Evolutionary conservation across 1,140 invertebrate genomes (phyloP), one percentile per base, ranked within the genome.

Genomic region (Nymphalis io): DNA sequence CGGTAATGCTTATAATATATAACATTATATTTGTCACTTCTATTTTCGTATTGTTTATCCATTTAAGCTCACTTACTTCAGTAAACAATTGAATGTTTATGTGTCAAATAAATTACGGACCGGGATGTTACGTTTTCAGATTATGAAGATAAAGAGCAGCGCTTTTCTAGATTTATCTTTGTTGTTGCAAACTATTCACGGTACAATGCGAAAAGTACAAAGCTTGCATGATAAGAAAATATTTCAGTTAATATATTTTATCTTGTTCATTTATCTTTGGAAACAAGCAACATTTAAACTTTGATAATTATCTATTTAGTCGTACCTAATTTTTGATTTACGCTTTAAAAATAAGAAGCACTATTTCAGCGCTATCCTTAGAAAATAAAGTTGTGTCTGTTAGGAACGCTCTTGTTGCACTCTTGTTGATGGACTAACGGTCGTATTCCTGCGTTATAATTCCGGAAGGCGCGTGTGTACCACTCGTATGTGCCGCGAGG

Each of bases 131-230:
- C 21, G 59, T 23, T 40, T 44, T 15, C 18, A 60, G 59, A 60
- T 60, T 44, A 23, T 44, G 23, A 60, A 60, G 59, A 60, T 60
- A 60, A 60, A 60, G 40, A 44, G 59, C 59, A 60, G 11, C n/a
- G 59, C 39, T 44, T 13, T 1, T 6, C 59, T 13, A 23, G 18
- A 60, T 60, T 60, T 60, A 60, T 44, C 39, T 44, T 44, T 23
- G 16, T 51, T 51, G 16, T 10, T 51, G 46, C 46, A 20, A 11
- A 51, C 27, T 33, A 51, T 20, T 20, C 16, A 21, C 12, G 16
- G 46, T 10, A 12, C 18, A 18, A 20, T 51, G 18, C 59, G 16
- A 46, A 55, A 55, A 23, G 5, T 27, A 6, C 4, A 27, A 15
- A 21, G 20, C 18, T 21, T 21, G 11, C 20, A 46, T 18, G 39